phyloP scores from a whole-genome alignment of 1,140 invertebrate genomes.

The Cherax quadricarinatus region DNA sequence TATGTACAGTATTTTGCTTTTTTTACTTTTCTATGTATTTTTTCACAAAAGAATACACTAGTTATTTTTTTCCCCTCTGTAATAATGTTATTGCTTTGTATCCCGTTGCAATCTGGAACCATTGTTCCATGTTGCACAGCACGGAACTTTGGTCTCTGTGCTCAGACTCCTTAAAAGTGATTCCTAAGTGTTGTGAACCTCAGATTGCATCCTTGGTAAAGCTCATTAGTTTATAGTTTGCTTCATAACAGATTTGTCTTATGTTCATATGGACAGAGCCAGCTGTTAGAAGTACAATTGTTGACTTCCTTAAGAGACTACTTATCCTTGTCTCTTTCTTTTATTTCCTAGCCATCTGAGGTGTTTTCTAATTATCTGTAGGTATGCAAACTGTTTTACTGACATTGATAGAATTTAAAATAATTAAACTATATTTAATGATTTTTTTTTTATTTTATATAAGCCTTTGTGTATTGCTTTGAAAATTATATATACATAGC shows the following conservation, averaged over 20 bases:
- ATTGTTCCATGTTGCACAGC: too few species aligned
- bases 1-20: neutral
- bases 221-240: neutral
- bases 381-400: slow-evolving; percentile 15
- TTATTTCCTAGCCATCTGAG: neutral
- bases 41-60: neutral
- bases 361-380: slow-evolving; percentile 9
- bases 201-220: neutral
- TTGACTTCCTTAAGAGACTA: neutral
- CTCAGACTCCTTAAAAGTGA: neutral
- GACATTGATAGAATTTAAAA: slow-evolving; percentile 44
- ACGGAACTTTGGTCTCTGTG: neutral
- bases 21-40: slow-evolving; percentile 14
- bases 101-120: too few species aligned
- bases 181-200: neutral
- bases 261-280: neutral
- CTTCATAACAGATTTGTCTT: neutral
- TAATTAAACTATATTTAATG: slow-evolving; percentile 24
- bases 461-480: too few species aligned
- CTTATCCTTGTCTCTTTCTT: neutral
- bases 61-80: too few species aligned
- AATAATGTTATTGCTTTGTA: too few species aligned
- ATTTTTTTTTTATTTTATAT: neutral
- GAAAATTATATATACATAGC: too few species aligned
- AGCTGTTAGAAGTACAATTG: neutral